A percentile compares a stretch with the other conserved stretches of the same genome.
Evolutionary conservation across 1,140 invertebrate species (phyloP).

Genomic region (Atta texana): DNA sequence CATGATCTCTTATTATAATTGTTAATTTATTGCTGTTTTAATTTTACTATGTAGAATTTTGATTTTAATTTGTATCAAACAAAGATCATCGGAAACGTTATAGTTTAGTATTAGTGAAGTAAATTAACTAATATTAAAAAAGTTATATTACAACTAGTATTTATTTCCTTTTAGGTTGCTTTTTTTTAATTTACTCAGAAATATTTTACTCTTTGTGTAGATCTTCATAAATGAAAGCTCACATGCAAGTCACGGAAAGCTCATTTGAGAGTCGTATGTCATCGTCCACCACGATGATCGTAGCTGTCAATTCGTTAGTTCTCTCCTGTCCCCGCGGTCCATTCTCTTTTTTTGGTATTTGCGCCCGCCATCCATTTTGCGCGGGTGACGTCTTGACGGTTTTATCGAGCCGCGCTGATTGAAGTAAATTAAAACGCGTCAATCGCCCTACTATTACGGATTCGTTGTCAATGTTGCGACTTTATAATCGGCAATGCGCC

Average conservation of each 20-base stretch:
- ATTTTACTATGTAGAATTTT: no score
- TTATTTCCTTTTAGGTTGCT: no score
- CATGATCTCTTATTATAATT: no score
- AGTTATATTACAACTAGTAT: no score
- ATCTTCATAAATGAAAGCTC: not conserved
- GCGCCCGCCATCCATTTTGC: constrained; percentile 40
- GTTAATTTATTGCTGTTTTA: no score
- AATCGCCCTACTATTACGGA: constrained; percentile 26
- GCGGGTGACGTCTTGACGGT: constrained; percentile 28
- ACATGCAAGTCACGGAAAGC: constrained; percentile 20
- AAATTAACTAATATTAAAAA: no score
- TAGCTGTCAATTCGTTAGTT: constrained; percentile 48
- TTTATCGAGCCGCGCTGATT: constrained; percentile 64
- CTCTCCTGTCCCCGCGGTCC: not conserved
- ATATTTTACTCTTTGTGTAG: constrained; percentile 14
- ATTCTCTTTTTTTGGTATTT: constrained; percentile 1
- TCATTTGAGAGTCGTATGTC: constrained; percentile 32
- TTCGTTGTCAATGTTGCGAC: constrained; percentile 40
- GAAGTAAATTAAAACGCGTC: constrained; percentile 68
- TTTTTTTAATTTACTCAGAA: not conserved
- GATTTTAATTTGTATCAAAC: no score
- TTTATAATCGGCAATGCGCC: constrained; percentile 47
- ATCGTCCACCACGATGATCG: constrained; percentile 29
- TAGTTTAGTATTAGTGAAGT: no score
- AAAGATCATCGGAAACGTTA: no score